Evolutionary conservation across 2,113 vertebrate species (phyloP).

Genomic region (Phocoena sinus): DNA sequence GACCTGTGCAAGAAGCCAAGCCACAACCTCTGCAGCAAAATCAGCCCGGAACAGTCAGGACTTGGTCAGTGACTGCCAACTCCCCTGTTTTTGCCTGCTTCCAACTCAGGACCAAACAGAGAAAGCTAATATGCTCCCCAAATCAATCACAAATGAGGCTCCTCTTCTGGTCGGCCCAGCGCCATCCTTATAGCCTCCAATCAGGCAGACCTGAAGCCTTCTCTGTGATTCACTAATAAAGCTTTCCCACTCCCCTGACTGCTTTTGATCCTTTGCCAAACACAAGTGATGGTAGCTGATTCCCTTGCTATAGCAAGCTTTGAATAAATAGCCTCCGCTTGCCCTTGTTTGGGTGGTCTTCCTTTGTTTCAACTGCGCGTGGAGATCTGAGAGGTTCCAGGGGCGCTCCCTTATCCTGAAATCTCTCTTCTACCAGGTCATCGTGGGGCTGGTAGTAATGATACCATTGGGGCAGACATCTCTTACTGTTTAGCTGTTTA

Average conservation of each 20-base stretch:
- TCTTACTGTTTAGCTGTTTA: not conserved
- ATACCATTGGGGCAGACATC: not conserved
- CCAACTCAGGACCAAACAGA: not conserved
- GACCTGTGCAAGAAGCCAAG: not conserved
- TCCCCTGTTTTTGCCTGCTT: not conserved
- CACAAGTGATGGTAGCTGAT: not conserved
- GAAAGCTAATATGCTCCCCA: not conserved
- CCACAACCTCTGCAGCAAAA: not conserved
- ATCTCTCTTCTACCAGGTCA: not conserved
- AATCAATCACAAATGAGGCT: not conserved
- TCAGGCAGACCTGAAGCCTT: not conserved
- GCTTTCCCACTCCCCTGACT: not conserved
- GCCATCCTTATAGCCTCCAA: not conserved
- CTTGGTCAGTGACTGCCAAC: not conserved
- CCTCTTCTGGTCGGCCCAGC: not conserved
- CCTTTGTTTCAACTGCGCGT: not conserved
- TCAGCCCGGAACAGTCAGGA: not conserved
- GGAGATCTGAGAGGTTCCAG: not conserved
- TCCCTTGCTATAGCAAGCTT: not conserved
- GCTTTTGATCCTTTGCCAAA: not conserved
- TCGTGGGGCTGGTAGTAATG: not conserved
- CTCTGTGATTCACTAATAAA: not conserved
- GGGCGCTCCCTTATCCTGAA: not conserved
- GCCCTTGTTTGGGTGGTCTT: not conserved
- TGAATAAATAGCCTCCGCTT: not conserved